Conservation (phyloP, 2,797 vertebrate species). For the Paedocypris micromegethes region DNA sequence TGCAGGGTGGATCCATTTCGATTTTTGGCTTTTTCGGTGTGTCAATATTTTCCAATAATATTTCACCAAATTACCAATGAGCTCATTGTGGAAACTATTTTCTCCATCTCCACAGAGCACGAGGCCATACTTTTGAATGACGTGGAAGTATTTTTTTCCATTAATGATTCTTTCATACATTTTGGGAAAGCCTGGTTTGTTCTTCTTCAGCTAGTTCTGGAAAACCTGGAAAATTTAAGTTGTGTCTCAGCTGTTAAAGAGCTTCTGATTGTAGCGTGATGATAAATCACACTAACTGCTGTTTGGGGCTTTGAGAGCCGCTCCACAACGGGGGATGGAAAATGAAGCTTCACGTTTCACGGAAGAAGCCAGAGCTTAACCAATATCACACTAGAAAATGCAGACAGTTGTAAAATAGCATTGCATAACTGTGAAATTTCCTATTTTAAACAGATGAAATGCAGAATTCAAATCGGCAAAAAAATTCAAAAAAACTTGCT, state of each 20-base stretch:
- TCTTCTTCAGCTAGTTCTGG: constrained; percentile 57
- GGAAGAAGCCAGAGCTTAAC: constrained; percentile 48
- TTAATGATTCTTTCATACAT: constrained; percentile 64
- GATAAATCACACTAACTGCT: constrained; percentile 45
- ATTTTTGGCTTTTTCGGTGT: constrained; percentile 42
- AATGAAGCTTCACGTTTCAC: constrained; percentile 56
- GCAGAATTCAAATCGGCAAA: background rate
- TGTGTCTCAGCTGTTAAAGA: constrained; percentile 47
- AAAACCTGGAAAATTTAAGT: constrained; percentile 65
- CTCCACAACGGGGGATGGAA: constrained; percentile 57
- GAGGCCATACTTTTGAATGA: constrained; percentile 69
- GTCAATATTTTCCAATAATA: constrained; percentile 66
- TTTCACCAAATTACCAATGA: constrained; percentile 74
- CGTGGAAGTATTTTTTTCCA: constrained; percentile 72
- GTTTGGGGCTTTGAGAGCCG: constrained; percentile 53
- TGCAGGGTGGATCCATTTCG: constrained; percentile 50
- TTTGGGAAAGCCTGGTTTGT: constrained; percentile 63
- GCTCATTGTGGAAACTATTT: constrained; percentile 79
- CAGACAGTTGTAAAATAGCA: constrained; percentile 40
- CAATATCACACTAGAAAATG: constrained; percentile 51
- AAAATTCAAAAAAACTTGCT: too few relatives aligned
- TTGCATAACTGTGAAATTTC: constrained; percentile 7
- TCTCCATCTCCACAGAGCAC: constrained; percentile 66
- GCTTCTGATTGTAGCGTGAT: constrained; percentile 11
- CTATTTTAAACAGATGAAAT: constrained; percentile 8